Evolutionary conservation across 2,888 invertebrate species (phyloP).

Genomic region (Lepeophtheirus nordmannii): DNA sequence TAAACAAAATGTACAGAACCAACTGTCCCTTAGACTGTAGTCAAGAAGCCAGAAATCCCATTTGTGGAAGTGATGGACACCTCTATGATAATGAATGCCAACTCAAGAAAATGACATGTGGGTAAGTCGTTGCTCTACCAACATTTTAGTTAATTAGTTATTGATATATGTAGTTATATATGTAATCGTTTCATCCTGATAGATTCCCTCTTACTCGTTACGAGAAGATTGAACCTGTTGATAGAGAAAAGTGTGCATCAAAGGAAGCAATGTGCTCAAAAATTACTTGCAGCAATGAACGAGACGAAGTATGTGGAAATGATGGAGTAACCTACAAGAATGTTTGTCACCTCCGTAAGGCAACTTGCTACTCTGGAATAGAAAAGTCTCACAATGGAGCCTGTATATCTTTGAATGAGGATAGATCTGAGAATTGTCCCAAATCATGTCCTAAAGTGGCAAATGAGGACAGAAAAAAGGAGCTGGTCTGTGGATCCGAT

Average conservation of each 20-base stretch:
- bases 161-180: too few species aligned
- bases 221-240: constrained; percentile 33
- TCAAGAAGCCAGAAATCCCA: constrained; percentile 50
- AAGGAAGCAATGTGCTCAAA: constrained; percentile 49
- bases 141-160: too few species aligned
- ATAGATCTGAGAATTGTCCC: constrained; percentile 44
- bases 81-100: constrained; percentile 77
- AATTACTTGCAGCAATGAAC: constrained; percentile 23
- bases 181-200: too few species aligned
- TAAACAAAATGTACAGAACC: constrained; percentile 16
- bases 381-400: constrained; percentile 75
- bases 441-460: constrained; percentile 38
- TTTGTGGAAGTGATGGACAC: constrained; percentile 76
- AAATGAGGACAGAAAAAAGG: constrained; percentile 40
- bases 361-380: constrained; percentile 68
- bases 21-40: constrained; percentile 6
- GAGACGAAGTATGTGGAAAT: constrained; percentile 53
- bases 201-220: constrained; percentile 10
- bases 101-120: constrained; percentile 71
- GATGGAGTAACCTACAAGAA: constrained; percentile 71
- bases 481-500: constrained; percentile 72
- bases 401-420: constrained; percentile 55
- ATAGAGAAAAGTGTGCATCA: not conserved
- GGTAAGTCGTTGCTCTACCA: constrained; percentile 44
- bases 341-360: constrained; percentile 62